Conservation (phyloP, 1,140 invertebrate species). For the Saccostrea echinata region DNA sequence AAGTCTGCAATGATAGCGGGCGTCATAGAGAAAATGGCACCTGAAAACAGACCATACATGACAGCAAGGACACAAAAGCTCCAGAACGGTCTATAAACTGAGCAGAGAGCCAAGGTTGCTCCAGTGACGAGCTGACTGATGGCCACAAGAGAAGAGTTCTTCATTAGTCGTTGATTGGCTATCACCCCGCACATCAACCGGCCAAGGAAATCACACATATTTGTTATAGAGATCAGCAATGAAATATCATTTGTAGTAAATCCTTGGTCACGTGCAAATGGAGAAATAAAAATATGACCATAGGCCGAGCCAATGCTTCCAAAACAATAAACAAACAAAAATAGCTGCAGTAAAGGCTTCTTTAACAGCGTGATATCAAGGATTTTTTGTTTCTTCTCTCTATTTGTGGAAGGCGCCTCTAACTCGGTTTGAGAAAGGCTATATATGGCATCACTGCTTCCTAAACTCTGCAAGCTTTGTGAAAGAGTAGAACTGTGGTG, state of each 20-base stretch:
- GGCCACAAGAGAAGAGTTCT: conserved; percentile 23
- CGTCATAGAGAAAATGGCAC: conserved; percentile 49
- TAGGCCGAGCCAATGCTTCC: conserved; percentile 50
- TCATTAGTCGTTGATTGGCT: conserved; percentile 45
- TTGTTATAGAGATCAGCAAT: conserved; percentile 41
- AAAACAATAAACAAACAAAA: conserved; percentile 45
- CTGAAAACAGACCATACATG: conserved; percentile 40
- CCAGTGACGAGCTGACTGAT: conserved; percentile 31
- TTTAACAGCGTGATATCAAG: conserved; percentile 40
- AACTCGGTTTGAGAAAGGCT: conserved; percentile 2
- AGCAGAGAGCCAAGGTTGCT: conserved; percentile 35
- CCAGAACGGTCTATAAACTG: conserved; percentile 48
- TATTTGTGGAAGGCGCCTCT: neutral
- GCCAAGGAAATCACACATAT: conserved; percentile 52
- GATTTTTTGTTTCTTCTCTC: neutral
- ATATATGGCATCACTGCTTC: conserved; percentile 36
- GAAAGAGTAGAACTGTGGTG: neutral
- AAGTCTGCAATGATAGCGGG: conserved; percentile 48
- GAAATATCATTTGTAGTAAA: conserved; percentile 37
- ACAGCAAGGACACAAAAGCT: conserved; percentile 41
- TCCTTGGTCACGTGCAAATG: conserved; percentile 44
- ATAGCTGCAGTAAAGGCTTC: conserved; percentile 39
- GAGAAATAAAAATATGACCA: conserved; percentile 47
- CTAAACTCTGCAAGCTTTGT: neutral
- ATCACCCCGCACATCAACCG: conserved; percentile 44